These are phyloP conservation scores for Stercorarius parasiticus DNA, from an alignment of 2,113 vertebrate genomes.

Conservation along the genomic window DNA sequence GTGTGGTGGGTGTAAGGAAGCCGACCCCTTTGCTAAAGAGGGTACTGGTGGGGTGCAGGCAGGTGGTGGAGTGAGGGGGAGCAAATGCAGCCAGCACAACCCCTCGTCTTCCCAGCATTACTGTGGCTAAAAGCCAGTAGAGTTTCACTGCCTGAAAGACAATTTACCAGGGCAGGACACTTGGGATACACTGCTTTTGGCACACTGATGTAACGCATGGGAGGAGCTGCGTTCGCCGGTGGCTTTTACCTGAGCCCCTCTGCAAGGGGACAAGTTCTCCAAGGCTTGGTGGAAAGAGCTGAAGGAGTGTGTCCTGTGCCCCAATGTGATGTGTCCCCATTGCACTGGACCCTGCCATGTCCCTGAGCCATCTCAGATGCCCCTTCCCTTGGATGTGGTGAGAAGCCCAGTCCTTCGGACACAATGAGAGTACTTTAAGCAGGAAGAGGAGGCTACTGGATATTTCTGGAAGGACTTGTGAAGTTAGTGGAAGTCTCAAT, in stretches of 20 bases:
- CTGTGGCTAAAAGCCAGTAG: background rate
- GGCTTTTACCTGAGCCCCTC: background rate
- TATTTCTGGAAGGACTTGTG: background rate
- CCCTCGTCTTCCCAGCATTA: rapidly evolving
- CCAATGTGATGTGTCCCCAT: rapidly evolving
- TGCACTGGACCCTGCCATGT: too few species aligned
- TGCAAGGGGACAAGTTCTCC: background rate
- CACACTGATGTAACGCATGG: rapidly evolving
- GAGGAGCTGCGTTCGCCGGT: background rate
- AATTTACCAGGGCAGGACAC: background rate
- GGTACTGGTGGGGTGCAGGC: background rate
- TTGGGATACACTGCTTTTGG: background rate
- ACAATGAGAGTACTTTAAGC: background rate
- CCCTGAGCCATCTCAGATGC: background rate
- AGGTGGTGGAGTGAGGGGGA: background rate
- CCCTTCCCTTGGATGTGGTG: rapidly evolving
- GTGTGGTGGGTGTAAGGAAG: background rate
- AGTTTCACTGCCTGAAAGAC: background rate
- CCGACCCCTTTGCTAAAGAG: background rate
- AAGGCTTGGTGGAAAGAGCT: background rate
- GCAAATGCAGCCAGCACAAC: background rate
- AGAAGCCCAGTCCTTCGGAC: background rate
- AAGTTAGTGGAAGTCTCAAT: background rate
- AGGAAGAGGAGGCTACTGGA: background rate
- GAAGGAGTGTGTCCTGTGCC: background rate